These are phyloP conservation scores for Pocillopora meandrina DNA, from an alignment of 92 coral and sea anemone genomes.

Conservation along the genomic window DNA sequence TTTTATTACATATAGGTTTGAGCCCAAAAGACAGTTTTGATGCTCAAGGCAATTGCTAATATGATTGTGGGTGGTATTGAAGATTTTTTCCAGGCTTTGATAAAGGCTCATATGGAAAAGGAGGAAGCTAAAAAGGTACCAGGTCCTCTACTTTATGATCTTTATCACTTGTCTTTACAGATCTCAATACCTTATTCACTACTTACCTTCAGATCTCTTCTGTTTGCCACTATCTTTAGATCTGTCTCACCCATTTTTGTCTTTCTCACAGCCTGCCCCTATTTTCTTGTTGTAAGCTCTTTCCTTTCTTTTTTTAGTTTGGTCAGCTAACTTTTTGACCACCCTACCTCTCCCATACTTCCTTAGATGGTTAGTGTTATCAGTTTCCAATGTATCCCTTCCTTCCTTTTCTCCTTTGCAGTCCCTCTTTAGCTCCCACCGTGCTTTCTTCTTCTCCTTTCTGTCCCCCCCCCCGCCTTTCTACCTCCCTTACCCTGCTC, in stretches of 20 bases:
- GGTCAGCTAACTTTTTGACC: too few species aligned
- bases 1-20: neutral
- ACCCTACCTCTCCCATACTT: too few species aligned
- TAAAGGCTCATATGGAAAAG: neutral
- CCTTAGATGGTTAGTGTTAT: too few species aligned
- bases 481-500: too few species aligned
- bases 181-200: neutral
- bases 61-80: slow-evolving; percentile 26
- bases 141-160: too few species aligned
- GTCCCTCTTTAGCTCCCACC: too few species aligned
- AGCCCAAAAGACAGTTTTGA: slow-evolving; percentile 14
- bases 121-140: slow-evolving; percentile 27
- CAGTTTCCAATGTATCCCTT: too few species aligned
- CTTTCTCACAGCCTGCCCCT: neutral
- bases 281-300: neutral
- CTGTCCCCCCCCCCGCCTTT: too few species aligned
- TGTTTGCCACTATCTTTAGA: neutral
- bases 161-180: too few species aligned
- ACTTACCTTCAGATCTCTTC: neutral
- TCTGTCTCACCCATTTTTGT: neutral
- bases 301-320: neutral
- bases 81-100: neutral
- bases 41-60: slow-evolving; percentile 29
- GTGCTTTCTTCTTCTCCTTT: too few species aligned
- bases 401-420: too few species aligned